Evolutionary conservation across 2,888 invertebrate species (phyloP).

Genomic region (Polydesmus complanatus): DNA sequence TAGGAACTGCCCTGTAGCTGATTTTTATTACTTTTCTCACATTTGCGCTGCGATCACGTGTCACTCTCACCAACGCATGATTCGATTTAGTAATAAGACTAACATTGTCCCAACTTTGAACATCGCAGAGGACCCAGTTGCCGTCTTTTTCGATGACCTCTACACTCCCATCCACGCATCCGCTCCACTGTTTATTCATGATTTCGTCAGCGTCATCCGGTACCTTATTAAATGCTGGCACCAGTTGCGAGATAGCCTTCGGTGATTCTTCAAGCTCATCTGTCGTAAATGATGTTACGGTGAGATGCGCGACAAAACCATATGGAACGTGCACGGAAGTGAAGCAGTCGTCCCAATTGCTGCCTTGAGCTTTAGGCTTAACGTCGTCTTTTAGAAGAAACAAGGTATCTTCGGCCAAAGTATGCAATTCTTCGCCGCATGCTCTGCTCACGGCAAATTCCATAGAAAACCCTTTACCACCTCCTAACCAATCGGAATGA

Average conservation of each 20-base stretch:
- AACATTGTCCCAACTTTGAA: not conserved
- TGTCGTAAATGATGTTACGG: not conserved
- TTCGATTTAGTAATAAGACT: not conserved
- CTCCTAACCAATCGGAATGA: slow-evolving; percentile 9
- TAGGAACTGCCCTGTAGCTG: slow-evolving; percentile 18
- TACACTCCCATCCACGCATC: not conserved
- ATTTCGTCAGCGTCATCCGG: not conserved
- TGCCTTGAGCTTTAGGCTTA: too few species aligned
- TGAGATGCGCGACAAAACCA: slow-evolving; percentile 10
- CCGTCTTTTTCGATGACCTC: not conserved
- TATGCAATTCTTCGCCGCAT: not conserved
- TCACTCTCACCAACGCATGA: not conserved
- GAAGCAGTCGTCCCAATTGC: slow-evolving; percentile 8
- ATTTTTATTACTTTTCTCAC: not conserved
- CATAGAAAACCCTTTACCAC: not conserved
- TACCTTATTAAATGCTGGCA: not conserved
- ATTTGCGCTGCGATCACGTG: not conserved
- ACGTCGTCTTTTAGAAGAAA: too few species aligned
- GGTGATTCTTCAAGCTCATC: not conserved
- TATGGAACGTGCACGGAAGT: slow-evolving; percentile 11
- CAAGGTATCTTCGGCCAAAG: not conserved
- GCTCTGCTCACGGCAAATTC: not conserved
- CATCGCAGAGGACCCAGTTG: slow-evolving; percentile 1
- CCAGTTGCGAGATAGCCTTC: not conserved
- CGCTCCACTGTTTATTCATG: not conserved